phyloP scores from a whole-genome alignment of 2,797 vertebrate species.

The Nasua narica region DNA sequence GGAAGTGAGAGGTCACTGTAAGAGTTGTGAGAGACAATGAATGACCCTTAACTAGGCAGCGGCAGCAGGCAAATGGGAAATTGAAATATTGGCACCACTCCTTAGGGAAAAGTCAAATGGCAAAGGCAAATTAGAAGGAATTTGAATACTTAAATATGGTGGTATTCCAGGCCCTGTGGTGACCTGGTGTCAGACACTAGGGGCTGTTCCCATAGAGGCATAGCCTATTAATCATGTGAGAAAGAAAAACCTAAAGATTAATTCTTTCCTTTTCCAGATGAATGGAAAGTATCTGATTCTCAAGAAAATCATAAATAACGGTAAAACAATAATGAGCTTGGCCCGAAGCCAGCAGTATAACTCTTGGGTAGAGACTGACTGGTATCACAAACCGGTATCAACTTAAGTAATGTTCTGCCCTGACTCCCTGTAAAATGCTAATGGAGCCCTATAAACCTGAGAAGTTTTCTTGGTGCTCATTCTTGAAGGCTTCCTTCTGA shows the following conservation, averaged over 20 bases:
- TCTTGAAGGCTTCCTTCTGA: background rate
- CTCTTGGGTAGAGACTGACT: background rate
- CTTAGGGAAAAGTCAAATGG: background rate
- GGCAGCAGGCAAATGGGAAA: background rate
- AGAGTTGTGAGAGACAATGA: background rate
- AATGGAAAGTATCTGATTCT: conserved; percentile 10
- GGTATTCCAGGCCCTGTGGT: background rate
- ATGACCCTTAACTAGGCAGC: background rate
- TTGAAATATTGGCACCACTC: background rate
- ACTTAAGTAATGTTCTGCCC: background rate
- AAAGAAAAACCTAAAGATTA: background rate
- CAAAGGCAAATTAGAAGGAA: background rate
- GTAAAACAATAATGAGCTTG: background rate
- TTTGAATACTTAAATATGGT: background rate
- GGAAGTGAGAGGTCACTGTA: background rate
- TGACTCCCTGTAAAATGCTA: background rate
- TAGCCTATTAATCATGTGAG: background rate
- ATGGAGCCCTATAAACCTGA: background rate
- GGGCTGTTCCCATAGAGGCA: accelerated
- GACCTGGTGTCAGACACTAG: background rate
- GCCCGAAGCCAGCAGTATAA: background rate
- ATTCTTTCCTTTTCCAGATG: background rate
- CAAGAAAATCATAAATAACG: background rate
- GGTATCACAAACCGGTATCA: accelerated
- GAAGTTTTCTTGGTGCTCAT: background rate